Base-by-base conservation (phyloP, 1,140 invertebrate genomes). In the Cotesia glomerata region DNA sequence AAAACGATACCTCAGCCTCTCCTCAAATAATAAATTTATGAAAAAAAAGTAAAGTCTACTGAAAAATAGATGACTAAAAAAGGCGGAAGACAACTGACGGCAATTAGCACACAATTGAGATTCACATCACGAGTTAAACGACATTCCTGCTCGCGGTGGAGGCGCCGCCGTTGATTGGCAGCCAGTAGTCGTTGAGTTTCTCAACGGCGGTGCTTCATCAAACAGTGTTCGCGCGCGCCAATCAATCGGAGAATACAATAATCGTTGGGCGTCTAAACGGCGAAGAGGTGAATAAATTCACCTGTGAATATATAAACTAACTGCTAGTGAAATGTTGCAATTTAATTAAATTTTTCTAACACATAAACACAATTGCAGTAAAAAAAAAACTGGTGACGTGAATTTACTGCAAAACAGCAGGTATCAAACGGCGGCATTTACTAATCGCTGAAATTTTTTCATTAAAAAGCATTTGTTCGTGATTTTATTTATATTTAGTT, bases 51-150 rank as follows among this genome's bases (percentile, higher is more conserved):
- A 26, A 26, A 26, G 26, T 26, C 26, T 26, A 26, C 26, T 26
- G 26, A 26, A 26, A 26, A 26, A 26, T 26, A 26, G 73, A 58
- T 16, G 64, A 71, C 26, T 26, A 26, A 34, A 16, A 49, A 65
- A 64, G 58, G 54, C 62, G 71, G 49, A 62, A 62, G 49, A 69
- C 36, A 54, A 59, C 58, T 65, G 14, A 72, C 62, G 72, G 78
- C 77, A 81, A 81, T 81, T 81, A 81, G 78, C 78, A 79, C 78
- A 78, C 79, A 74, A 75, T 81, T 81, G 74, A 64, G 68, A 81
- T 81, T 80, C 80, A 58, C 65, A 51, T 71, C 77, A 72, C 71
- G 64, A 75, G 61, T 65, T 51, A 71, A 67, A 61, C 73, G 67
- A 73, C 73, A 76, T 79, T 76, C 73, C 71, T 71, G 71, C 74